Evolutionary conservation across 2,888 invertebrate genomes (phyloP).

Genomic region (Nebria salina): DNA sequence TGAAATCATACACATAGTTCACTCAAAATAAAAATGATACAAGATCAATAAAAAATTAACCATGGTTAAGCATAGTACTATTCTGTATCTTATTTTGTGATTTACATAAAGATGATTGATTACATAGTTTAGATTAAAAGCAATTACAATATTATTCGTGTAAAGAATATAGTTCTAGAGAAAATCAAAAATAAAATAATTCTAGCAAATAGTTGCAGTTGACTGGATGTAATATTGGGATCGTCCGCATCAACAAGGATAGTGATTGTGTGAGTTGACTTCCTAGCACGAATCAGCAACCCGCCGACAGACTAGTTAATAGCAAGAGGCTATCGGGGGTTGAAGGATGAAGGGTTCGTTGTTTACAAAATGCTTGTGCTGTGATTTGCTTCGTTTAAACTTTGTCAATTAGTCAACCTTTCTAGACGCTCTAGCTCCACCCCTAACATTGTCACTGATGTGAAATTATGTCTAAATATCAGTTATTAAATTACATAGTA

Average conservation of each 20-base stretch:
- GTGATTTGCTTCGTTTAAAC: conserved; percentile 38
- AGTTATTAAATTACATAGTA: no score
- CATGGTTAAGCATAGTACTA: no score
- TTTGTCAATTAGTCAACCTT: conserved; percentile 35
- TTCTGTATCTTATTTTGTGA: no score
- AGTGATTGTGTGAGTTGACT: not conserved
- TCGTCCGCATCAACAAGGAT: not conserved
- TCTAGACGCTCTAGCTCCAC: conserved; percentile 4
- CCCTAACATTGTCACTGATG: not conserved
- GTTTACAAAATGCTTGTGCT: conserved; percentile 19
- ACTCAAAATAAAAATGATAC: no score
- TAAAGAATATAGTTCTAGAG: no score
- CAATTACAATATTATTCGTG: no score
- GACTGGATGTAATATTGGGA: not conserved
- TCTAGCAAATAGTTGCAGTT: not conserved
- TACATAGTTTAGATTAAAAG: no score
- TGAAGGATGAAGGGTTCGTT: not conserved
- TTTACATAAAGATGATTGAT: no score
- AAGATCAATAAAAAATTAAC: no score
- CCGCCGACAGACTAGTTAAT: not conserved
- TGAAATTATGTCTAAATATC: no score
- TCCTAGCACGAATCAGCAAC: not conserved
- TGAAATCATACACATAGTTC: no score
- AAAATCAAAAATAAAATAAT: not conserved
- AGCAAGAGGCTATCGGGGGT: not conserved